These are phyloP conservation scores for Enoplosus armatus DNA, from an alignment of 2,797 vertebrate species.

Conservation along the genomic window DNA sequence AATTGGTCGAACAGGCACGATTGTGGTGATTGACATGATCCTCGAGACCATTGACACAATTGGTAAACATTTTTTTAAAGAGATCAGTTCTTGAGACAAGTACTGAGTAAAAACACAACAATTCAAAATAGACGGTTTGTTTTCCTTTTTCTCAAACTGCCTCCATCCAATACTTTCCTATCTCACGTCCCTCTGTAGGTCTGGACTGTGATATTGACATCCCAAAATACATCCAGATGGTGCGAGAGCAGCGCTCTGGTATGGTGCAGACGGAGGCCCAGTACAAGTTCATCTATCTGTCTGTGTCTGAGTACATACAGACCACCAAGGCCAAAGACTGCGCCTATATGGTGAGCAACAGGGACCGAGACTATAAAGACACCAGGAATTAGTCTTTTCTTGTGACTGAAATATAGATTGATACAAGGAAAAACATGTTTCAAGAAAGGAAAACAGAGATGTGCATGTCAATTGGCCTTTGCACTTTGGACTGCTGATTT, in stretches of 20 bases:
- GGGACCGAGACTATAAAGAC: neutral
- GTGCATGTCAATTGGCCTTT: conserved; percentile 42
- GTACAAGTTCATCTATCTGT: conserved; percentile 98
- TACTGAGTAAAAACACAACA: neutral
- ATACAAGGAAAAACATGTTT: neutral
- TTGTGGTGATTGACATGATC: conserved; percentile 97
- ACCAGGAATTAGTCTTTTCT: neutral
- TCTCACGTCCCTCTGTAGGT: conserved; percentile 78
- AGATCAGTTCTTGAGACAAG: neutral
- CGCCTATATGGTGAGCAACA: conserved; percentile 86
- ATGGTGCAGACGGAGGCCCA: conserved; percentile 99
- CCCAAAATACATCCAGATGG: conserved; percentile 97
- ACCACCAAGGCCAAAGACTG: conserved; percentile 88
- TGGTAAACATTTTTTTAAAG: conserved; percentile 79
- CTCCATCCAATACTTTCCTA: neutral
- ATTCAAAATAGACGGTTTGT: neutral
- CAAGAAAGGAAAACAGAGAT: neutral
- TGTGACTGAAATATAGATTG: neutral
- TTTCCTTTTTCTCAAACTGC: neutral
- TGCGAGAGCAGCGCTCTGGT: conserved; percentile 94
- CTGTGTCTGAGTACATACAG: conserved; percentile 95
- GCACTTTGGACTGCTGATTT: conserved; percentile 27
- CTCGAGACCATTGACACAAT: conserved; percentile 90
- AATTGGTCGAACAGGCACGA: conserved; percentile 97
- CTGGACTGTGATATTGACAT: conserved; percentile 96